Conservation (phyloP, 2,888 invertebrate genomes). For the Rhodophaea formosa region DNA sequence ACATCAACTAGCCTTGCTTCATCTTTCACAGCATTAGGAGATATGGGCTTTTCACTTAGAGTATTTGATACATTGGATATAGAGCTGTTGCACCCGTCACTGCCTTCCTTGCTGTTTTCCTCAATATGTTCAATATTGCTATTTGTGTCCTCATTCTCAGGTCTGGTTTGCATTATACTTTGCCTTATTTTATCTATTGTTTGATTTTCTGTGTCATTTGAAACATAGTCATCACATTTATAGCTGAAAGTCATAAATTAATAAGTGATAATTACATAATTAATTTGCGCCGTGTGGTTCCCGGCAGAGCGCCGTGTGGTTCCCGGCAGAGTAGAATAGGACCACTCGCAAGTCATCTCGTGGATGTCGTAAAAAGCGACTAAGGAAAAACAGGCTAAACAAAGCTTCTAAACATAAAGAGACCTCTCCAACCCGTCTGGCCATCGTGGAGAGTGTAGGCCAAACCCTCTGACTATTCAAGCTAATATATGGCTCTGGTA, state of each 20-base stretch:
- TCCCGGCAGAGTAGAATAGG: too few relatives aligned
- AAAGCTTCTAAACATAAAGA: too few relatives aligned
- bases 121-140: slow-evolving; percentile 41
- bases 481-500: too few relatives aligned
- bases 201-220: slow-evolving; percentile 83
- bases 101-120: slow-evolving; percentile 49
- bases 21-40: slow-evolving; percentile 38
- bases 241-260: slow-evolving; percentile 79
- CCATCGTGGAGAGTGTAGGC: too few relatives aligned
- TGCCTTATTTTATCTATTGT: slow-evolving; percentile 81
- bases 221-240: slow-evolving; percentile 89
- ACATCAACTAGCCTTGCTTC: slow-evolving; percentile 35
- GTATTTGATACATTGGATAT: slow-evolving; percentile 30
- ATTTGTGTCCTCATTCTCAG: slow-evolving; percentile 40
- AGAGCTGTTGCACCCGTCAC: slow-evolving; percentile 40
- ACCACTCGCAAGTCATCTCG: too few relatives aligned
- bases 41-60: slow-evolving; percentile 34
- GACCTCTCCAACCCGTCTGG: too few relatives aligned
- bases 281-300: too few relatives aligned
- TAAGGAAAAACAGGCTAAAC: too few relatives aligned
- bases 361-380: too few relatives aligned
- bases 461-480: too few relatives aligned
- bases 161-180: slow-evolving; percentile 58
- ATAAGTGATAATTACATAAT: background rate
- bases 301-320: too few relatives aligned